Base-by-base conservation (phyloP, 1,140 invertebrate species). In the Lucilia sericata region DNA sequence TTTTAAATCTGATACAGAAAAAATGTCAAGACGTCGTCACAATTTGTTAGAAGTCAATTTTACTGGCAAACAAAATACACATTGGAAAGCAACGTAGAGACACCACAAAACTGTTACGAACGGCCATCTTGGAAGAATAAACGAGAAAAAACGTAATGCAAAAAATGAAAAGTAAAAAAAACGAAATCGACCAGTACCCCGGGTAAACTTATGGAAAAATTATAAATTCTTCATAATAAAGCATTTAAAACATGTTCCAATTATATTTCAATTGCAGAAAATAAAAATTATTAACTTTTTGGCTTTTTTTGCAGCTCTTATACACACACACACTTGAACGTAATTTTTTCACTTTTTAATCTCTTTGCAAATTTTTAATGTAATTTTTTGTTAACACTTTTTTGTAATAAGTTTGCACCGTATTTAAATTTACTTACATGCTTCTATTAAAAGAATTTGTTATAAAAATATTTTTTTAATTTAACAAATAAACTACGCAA, bases 111-210 rank as follows among this genome's bases (percentile, higher is more conserved):
- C 82, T 82, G 82, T 82, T 82, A 82, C 82, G 82, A 82, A 82
- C 82, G 82, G 82, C 82, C 82, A 82, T 82, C 82, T 82, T 82
- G 82, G 82, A 82, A 82, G 82, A 82, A 65, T 74, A 70, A 74
- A 82, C 82, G 65, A 80, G 76, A 80, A 80, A 80, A 80, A 80
- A 80, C n/a, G 42, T 80, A 80, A 80, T 49, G 76, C 42, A 51
- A 80, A 78, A 76, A 76, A 76, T 36, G 13, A 42, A 30, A 30
- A 2, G 25, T 2, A 30, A 30, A 30, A 30, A 42, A 42, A 76
- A 55, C 51, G 42, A 42, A 55, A 55, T 55, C 12, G 51, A 55
- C 51, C 51, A 55, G 17, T 55, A 55, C 51, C 42, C 42, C 42
- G 42, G 42, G 5, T 42, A 42, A 42, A 42, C 10, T 42, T 42